Evolutionary conservation across 2,797 vertebrate species (phyloP).

Genomic region (Pseudomugil tenellus): DNA sequence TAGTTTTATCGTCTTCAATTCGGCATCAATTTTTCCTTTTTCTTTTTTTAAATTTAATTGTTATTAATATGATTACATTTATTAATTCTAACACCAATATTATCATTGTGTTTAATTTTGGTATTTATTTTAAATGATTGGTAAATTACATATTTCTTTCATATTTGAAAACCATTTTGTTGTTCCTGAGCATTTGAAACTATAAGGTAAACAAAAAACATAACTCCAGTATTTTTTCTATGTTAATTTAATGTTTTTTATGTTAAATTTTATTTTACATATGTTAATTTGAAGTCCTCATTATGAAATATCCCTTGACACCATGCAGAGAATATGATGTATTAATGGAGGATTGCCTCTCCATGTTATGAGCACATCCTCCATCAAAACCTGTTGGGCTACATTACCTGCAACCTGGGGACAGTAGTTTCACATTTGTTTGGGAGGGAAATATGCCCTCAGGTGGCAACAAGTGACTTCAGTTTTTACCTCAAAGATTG

Average conservation of each 20-base stretch:
- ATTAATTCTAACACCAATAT: background rate
- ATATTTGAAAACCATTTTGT: too few species aligned
- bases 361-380: conserved; percentile 7
- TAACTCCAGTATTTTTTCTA: background rate
- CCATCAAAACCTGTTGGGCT: conserved; percentile 49
- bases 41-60: too few species aligned
- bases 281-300: background rate
- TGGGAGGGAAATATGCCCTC: conserved; percentile 39
- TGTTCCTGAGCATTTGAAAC: background rate
- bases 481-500: conserved; percentile 3
- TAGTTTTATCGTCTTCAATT: background rate
- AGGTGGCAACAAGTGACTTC: conserved; percentile 17
- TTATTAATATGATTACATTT: too few species aligned
- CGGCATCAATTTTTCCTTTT: too few species aligned
- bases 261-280: too few species aligned
- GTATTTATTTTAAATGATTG: background rate
- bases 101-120: background rate
- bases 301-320: conserved; percentile 4
- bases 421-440: conserved; percentile 46
- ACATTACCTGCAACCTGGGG: conserved; percentile 46
- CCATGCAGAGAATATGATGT: background rate
- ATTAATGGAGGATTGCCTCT: conserved; percentile 3
- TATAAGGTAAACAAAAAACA: background rate
- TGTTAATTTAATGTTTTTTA: background rate
- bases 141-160: background rate